A percentile compares a stretch with the other conserved stretches of the same genome.
These are phyloP conservation scores for Mayetiola destructor DNA, from an alignment of 2,888 invertebrate genomes.

Conservation along the genomic window DNA sequence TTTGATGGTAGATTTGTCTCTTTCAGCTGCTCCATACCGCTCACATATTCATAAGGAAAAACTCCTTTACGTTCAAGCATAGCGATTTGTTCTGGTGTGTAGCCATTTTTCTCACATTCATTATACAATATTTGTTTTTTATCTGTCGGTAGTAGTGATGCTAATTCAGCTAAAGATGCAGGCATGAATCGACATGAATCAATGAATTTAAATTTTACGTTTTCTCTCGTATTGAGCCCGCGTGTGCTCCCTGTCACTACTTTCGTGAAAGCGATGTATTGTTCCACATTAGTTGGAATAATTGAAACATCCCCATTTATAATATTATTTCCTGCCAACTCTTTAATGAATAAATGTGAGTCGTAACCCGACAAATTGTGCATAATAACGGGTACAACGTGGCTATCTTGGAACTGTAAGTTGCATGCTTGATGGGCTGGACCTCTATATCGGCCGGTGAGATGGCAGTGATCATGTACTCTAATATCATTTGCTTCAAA, in stretches of 20 bases:
- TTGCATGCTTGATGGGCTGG: not conserved
- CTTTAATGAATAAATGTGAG: not conserved
- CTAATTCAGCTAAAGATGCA: not conserved
- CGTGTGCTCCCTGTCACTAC: conserved; percentile 4
- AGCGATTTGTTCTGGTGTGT: not conserved
- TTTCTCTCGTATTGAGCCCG: conserved; percentile 8
- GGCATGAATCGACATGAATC: conserved; percentile 2
- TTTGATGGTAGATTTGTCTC: conserved; percentile 18
- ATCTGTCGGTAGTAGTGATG: not conserved
- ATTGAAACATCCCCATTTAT: not conserved
- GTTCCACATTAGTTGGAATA: not conserved
- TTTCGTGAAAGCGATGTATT: not conserved
- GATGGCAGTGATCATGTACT: not conserved
- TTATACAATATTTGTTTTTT: not conserved
- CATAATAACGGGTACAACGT: not conserved
- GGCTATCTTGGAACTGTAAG: not conserved
- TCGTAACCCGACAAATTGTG: conserved; percentile 6
- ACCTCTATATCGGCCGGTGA: not conserved
- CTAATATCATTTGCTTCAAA: not conserved
- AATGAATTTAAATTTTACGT: not conserved
- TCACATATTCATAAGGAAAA: conserved; percentile 26
- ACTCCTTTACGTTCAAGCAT: conserved; percentile 22
- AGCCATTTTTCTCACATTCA: not conserved
- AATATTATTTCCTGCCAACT: not conserved
- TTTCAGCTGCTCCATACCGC: conserved; percentile 19